A percentile compares a stretch with the other conserved stretches of the same genome.
Evolutionary conservation across 2,797 vertebrate species (phyloP).

Genomic region (Cirrhinus molitorella): DNA sequence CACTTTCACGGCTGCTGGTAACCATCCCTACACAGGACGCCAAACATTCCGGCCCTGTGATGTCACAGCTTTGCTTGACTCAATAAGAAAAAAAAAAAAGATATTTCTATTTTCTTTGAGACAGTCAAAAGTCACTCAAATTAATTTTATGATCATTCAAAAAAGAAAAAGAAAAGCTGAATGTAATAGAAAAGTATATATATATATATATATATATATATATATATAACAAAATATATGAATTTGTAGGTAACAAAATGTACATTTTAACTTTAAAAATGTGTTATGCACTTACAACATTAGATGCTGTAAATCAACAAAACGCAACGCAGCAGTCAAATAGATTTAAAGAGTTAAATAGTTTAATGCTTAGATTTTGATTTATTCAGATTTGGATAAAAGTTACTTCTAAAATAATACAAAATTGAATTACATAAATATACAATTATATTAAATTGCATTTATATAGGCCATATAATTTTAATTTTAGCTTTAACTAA

Average conservation of each 20-base stretch:
- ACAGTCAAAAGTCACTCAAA: conserved; percentile 15
- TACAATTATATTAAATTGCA: background rate
- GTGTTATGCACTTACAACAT: too few relatives aligned
- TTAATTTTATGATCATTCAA: background rate
- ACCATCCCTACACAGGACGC: conserved; percentile 57
- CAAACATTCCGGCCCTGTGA: conserved; percentile 49
- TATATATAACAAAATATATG: too few relatives aligned
- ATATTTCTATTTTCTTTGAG: background rate
- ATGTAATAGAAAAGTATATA: background rate
- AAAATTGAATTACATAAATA: background rate
- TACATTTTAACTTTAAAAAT: too few relatives aligned
- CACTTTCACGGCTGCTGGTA: conserved; percentile 70
- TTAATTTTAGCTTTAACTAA: background rate
- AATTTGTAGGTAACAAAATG: too few relatives aligned
- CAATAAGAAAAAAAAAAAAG: conserved; percentile 2
- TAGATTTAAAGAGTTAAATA: too few relatives aligned
- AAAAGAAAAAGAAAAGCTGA: background rate
- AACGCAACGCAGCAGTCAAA: background rate
- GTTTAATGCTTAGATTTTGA: too few relatives aligned
- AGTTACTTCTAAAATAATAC: background rate
- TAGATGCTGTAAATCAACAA: background rate
- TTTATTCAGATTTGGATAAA: background rate
- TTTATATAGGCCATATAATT: background rate
- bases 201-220: too few relatives aligned
- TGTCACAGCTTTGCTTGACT: conserved; percentile 26